phyloP scores from a whole-genome alignment of 2,113 vertebrate genomes.

The Dinomys branickii region DNA sequence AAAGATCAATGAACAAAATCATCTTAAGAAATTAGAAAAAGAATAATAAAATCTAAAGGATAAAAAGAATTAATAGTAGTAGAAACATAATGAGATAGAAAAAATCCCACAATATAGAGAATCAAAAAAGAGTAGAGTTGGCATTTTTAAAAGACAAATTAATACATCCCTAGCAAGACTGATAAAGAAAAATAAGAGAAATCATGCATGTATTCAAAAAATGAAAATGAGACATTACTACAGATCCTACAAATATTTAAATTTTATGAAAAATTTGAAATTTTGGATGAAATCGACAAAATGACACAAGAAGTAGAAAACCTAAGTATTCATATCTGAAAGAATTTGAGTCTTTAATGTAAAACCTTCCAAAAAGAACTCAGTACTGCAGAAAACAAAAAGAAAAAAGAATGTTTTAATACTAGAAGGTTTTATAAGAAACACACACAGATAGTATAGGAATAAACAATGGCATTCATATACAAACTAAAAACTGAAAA shows the following conservation, averaged over 20 bases:
- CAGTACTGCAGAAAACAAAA: neutral
- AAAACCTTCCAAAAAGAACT: constrained; percentile 5
- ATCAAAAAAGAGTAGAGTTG: neutral
- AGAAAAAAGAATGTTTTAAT: no score
- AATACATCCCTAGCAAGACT: neutral
- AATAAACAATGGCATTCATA: neutral
- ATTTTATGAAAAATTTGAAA: neutral
- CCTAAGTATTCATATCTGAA: neutral
- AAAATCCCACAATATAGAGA: neutral
- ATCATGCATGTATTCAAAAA: neutral
- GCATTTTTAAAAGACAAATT: neutral
- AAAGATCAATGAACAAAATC: neutral
- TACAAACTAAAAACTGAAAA: neutral
- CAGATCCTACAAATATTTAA: neutral
- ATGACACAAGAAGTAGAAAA: neutral
- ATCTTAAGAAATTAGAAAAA: constrained; percentile 26
- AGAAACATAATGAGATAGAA: neutral
- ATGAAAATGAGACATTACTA: neutral
- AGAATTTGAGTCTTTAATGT: neutral
- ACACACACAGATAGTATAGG: neutral
- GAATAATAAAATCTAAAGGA: neutral
- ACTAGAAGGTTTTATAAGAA: neutral
- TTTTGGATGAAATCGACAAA: constrained; percentile 30
- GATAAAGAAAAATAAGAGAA: neutral
- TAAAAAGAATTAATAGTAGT: neutral